Conservation (phyloP, 2,888 invertebrate genomes). For the Heliconius ismenius region DNA sequence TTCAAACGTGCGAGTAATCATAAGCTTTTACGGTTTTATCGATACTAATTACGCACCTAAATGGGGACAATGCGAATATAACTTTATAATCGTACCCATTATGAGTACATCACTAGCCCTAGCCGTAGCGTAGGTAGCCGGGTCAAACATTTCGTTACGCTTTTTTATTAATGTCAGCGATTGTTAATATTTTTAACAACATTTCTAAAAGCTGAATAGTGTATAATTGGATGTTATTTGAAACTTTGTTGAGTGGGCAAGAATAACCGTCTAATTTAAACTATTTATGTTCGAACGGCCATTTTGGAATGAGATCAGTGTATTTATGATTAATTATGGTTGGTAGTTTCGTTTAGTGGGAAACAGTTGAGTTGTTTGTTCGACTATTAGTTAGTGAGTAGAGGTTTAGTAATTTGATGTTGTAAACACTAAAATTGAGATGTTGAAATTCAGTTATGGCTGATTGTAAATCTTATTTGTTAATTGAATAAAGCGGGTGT, state of each 20-base stretch:
- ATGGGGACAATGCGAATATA: constrained; percentile 42
- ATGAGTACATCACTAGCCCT: constrained; percentile 41
- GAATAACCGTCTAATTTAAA: constrained; percentile 69
- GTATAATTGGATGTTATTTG: constrained; percentile 81
- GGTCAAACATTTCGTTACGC: constrained; percentile 75
- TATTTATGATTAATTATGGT: constrained; percentile 69
- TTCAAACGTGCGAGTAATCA: constrained; percentile 41
- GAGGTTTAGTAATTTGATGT: constrained; percentile 14
- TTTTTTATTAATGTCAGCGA: constrained; percentile 76
- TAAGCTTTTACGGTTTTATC: constrained; percentile 43
- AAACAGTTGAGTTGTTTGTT: constrained; percentile 26
- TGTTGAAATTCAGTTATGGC: constrained; percentile 1
- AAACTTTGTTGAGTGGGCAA: constrained; percentile 73
- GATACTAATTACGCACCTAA: constrained; percentile 39
- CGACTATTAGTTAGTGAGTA: constrained; percentile 21
- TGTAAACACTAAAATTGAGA: constrained; percentile 24
- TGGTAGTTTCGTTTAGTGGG: constrained; percentile 24
- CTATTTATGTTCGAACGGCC: constrained; percentile 68
- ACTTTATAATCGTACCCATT: constrained; percentile 38
- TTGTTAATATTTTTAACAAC: constrained; percentile 72
- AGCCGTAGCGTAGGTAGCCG: constrained; percentile 62
- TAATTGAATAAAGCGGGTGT: background rate
- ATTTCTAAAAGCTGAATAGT: constrained; percentile 77
- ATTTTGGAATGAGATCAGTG: constrained; percentile 69
- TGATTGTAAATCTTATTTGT: constrained; percentile 13